Conservation (phyloP, 2,113 vertebrate species). For the Pomatorhinus ruficollis region DNA sequence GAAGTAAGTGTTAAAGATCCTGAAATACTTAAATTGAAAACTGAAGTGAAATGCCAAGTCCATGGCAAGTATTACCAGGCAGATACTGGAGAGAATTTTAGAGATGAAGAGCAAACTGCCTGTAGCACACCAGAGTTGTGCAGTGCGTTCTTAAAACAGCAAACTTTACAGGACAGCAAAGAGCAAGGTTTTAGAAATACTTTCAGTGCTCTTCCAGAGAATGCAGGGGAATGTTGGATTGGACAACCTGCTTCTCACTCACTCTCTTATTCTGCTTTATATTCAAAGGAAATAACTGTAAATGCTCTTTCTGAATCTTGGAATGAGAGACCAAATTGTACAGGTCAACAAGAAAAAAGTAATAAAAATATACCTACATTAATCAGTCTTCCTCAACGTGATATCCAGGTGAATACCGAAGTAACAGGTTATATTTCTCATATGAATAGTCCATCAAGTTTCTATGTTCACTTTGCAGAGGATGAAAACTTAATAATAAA, state of each 20-base stretch:
- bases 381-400: slow-evolving; percentile 63
- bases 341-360: background rate
- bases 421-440: slow-evolving; percentile 76
- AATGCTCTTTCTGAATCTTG: background rate
- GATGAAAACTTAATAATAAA: slow-evolving; percentile 77
- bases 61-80: background rate
- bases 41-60: background rate
- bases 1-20: background rate
- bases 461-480: slow-evolving; percentile 82
- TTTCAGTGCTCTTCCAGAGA: background rate
- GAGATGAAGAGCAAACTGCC: background rate
- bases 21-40: background rate
- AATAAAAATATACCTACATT: slow-evolving; percentile 43
- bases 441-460: slow-evolving; percentile 65
- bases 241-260: background rate
- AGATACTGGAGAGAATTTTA: background rate
- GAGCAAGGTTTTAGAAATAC: background rate
- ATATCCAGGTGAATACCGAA: slow-evolving; percentile 65
- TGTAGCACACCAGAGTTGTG: background rate
- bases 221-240: background rate
- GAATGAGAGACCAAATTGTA: background rate
- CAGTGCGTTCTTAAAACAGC: background rate
- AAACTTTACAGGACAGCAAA: background rate
- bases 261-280: background rate
- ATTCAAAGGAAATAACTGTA: background rate